phyloP scores from a whole-genome alignment of 2,113 vertebrate genomes.

The Esox niger region DNA sequence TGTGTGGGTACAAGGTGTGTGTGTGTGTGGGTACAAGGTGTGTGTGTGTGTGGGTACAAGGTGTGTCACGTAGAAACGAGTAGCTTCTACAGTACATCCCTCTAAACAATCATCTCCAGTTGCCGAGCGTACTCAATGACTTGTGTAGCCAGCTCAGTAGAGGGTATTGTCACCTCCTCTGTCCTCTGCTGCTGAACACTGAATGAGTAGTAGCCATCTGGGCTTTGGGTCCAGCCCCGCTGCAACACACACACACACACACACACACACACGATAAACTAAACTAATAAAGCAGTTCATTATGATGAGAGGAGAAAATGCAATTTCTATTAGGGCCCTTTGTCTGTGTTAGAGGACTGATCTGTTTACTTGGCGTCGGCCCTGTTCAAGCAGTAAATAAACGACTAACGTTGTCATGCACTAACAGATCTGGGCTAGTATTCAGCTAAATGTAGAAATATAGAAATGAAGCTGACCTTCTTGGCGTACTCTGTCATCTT shows the following conservation, averaged over 20 bases:
- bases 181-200: conserved; percentile 86
- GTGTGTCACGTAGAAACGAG: no score
- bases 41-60: conserved; percentile 44
- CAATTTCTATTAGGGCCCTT: background rate
- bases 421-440: background rate
- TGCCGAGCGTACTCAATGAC: conserved; percentile 93
- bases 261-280: no score
- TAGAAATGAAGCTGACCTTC: conserved; percentile 73
- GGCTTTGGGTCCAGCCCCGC: conserved; percentile 85
- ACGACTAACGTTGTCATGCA: background rate
- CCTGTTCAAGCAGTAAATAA: background rate
- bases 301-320: background rate
- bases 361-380: no score
- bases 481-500: conserved; percentile 95
- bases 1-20: conserved; percentile 17
- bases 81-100: conserved; percentile 36
- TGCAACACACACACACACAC: conserved; percentile 50
- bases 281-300: no score
- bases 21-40: conserved; percentile 24
- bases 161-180: conserved; percentile 88
- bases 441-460: background rate
- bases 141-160: conserved; percentile 87
- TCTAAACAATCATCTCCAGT: conserved; percentile 93
- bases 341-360: background rate
- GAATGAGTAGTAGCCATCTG: conserved; percentile 86